Evolutionary conservation across 1,140 invertebrate species (phyloP), one percentile per base, ranked within the genome.

Genomic region (Zelostemma sp.): DNA sequence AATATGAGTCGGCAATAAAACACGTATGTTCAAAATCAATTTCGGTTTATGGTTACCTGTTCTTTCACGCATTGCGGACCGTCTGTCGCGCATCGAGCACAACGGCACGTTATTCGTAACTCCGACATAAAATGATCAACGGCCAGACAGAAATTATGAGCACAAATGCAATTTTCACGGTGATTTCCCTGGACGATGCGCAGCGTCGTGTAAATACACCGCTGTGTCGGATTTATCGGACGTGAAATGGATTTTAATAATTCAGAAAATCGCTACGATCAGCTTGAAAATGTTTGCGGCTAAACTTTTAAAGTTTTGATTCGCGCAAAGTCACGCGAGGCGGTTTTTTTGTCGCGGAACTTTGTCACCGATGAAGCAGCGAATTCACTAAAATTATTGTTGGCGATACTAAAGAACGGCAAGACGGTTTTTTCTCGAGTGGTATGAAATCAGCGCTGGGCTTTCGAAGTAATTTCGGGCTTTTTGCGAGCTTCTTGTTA

Each of bases 161-260:
- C 28, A 15, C 31, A 35, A 63, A 55, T 41, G 54, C 40, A 25
- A 46, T 12, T 65, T 65, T 46, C 35, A 17, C 54, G n/a, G 46
- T 65, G 54, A 65, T 65, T 65, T 64, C 61, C 61, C 54, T 35
- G n/a, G 61, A 14, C 48, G 61, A 64, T n/a, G n/a, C n/a, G n/a
- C 38, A 25, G 12, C 12, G 21, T 17, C 33, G 21, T 12, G 40
- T 43, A 38, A 51, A 50, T 15, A 47, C 6, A 31, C 16, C 35
- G 15, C 21, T 1, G 9, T 33, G 21, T 6, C 21, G 16, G 41
- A 17, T 45, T 45, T 25, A 25, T 25, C 21, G 8, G 8, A 25
- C 3, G 3, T 25, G 21, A 4, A 25, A 25, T 25, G 21, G 21
- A 25, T 25, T 25, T 25, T 25, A 8, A 25, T 25, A 25, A 25